Conservation (phyloP, 2,113 vertebrate genomes). For the Marmota monax region DNA sequence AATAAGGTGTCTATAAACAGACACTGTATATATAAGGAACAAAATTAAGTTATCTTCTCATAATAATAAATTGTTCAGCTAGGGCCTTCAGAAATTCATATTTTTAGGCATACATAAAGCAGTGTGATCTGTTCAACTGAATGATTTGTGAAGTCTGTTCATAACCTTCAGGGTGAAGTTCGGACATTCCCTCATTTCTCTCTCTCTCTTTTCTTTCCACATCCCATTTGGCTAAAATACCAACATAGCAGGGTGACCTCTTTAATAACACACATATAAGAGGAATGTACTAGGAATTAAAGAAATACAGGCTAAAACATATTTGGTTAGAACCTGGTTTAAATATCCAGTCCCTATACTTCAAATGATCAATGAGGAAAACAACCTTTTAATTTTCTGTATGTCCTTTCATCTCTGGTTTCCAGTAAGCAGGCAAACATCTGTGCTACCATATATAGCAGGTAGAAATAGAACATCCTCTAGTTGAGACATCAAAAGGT, state of each 20-base stretch:
- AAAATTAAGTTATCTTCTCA: neutral
- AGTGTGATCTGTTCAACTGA: neutral
- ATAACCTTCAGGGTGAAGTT: neutral
- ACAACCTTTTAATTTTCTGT: neutral
- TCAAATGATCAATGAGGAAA: neutral
- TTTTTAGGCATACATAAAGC: neutral
- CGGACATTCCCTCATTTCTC: neutral
- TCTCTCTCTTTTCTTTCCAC: too few relatives aligned
- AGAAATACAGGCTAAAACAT: neutral
- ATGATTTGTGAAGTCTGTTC: neutral
- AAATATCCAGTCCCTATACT: neutral
- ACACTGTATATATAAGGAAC: too few relatives aligned
- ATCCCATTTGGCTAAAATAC: neutral
- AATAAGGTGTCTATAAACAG: neutral
- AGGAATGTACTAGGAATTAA: neutral
- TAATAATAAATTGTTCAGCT: neutral
- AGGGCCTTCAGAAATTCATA: neutral
- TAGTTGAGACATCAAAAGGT: neutral
- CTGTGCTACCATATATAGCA: neutral
- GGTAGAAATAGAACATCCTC: neutral
- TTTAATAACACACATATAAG: neutral
- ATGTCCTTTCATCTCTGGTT: neutral
- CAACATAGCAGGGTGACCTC: neutral
- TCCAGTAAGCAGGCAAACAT: neutral
- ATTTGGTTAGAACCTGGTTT: neutral